Evolutionary conservation across 2,113 vertebrate genomes (phyloP).

Genomic region (Epinephelus cyanopodus): DNA sequence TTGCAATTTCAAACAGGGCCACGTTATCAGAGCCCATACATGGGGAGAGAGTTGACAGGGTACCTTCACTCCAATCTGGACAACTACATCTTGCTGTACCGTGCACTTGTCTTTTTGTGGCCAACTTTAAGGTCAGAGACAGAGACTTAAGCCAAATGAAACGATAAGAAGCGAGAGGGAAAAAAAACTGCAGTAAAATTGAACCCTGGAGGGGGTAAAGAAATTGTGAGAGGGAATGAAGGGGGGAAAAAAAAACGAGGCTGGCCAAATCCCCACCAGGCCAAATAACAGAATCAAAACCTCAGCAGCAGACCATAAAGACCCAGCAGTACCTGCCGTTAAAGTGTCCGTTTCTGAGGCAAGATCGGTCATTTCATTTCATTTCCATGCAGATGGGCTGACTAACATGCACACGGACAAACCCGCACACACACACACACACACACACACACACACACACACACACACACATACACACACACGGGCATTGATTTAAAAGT

Average conservation of each 20-base stretch:
- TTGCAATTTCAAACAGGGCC: conserved; percentile 63
- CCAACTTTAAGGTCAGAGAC: conserved; percentile 51
- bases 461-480: conserved; percentile 29
- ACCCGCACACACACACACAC: conserved; percentile 20
- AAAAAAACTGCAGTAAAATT: conserved; percentile 33
- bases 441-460: conserved; percentile 23
- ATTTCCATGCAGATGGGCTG: conserved; percentile 75
- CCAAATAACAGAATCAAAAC: conserved; percentile 72
- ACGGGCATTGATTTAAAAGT: conserved; percentile 10
- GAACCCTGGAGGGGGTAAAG: conserved; percentile 30
- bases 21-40: conserved; percentile 61
- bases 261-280: conserved; percentile 58
- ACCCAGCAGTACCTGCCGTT: conserved; percentile 66
- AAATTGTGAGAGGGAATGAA: conserved; percentile 45
- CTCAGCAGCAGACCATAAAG: conserved; percentile 70
- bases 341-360: conserved; percentile 63
- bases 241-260: conserved; percentile 3
- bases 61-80: conserved; percentile 42
- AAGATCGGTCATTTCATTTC: conserved; percentile 64
- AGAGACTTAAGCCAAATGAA: conserved; percentile 54
- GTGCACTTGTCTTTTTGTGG: conserved; percentile 37
- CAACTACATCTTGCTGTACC: conserved; percentile 21
- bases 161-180: conserved; percentile 29
- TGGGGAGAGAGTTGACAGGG: conserved; percentile 39
- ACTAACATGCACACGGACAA: conserved; percentile 32